Evolutionary conservation across 2,797 vertebrate species (phyloP), one percentile per base, ranked within the genome.

Genomic region (Myotis myotis): DNA sequence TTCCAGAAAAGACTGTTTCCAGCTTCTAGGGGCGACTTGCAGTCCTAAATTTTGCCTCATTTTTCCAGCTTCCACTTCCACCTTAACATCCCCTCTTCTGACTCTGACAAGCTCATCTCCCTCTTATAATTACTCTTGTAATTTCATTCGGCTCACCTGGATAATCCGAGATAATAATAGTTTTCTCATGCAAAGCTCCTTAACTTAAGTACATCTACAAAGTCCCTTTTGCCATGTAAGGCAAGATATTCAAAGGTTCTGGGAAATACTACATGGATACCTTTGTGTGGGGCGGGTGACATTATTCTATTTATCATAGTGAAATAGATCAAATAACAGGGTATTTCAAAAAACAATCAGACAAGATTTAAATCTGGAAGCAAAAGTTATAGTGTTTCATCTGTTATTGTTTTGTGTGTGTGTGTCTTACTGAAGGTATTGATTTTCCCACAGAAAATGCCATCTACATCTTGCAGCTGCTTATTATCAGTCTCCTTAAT

Each of bases 401-500:
- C 91, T 78, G 80, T 51, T 89, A 51, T 72, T 88, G 20, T 23
- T 12, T 5, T 47, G 12, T 47, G 47, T 47, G 47, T 47, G 47
- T 47, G 11, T 22, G 5, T 87, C 22, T 89, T 75, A 78, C 28
- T 53, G 95, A 89, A 89, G 17, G 12, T 89, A 41, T 87, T 82
- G 15, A 75, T 64, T 89, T 93, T 89, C 53, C 62, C 13, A 30
- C n/a, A 22, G 94, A 87, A 94, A 96, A 74, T 75, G 13, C 7
- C 64, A 84, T 51, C 6, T 44, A 57, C 51, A 66, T 82, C 84
- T 89, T 17, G 6, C 13, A 85, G 6, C 9, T 95, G 55, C 55
- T 97, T 95, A 88, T 87, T 89, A 57, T 78, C 53, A 76, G 4
- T 80, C 23, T 94, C 75, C 93, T 80, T 88, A 91, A 71, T 94